phyloP scores from a whole-genome alignment of 2,797 vertebrate genomes.

The Garrulus glandarius region DNA sequence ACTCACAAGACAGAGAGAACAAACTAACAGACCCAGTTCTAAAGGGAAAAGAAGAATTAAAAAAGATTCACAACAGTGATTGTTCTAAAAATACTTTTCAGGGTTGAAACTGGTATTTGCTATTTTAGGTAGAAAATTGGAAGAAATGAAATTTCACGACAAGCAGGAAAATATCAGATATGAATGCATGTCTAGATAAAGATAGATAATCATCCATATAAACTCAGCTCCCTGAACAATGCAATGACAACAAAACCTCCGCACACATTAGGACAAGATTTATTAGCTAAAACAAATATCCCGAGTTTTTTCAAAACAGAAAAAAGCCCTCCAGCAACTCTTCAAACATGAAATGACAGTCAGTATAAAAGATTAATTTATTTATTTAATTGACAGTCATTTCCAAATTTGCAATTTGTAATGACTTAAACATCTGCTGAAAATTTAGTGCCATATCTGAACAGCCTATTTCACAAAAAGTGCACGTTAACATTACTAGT shows the following conservation, averaged over 20 bases:
- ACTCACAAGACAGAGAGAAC: not conserved
- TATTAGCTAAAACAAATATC: constrained; percentile 15
- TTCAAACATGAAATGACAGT: constrained; percentile 55
- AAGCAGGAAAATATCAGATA: not conserved
- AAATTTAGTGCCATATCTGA: constrained; percentile 28
- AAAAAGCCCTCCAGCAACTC: not conserved
- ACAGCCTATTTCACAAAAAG: not conserved
- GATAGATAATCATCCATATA: not conserved
- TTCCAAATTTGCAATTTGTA: constrained; percentile 56
- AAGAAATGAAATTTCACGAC: not conserved
- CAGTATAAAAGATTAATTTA: not conserved
- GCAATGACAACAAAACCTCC: not conserved
- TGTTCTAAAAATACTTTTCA: not conserved
- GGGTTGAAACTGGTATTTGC: not conserved
- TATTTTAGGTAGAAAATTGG: not conserved
- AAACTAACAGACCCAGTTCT: not conserved
- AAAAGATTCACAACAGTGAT: not conserved
- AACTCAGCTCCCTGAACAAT: not conserved
- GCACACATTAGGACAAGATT: not conserved
- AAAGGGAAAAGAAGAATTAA: not conserved
- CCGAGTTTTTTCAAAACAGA: constrained; percentile 18
- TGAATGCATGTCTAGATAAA: not conserved
- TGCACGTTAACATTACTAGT: not conserved
- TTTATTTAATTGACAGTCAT: constrained; percentile 54
- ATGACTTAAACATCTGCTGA: constrained; percentile 22